Evolutionary conservation across 2,888 invertebrate species (phyloP).

Genomic region (Dascillus cervinus): DNA sequence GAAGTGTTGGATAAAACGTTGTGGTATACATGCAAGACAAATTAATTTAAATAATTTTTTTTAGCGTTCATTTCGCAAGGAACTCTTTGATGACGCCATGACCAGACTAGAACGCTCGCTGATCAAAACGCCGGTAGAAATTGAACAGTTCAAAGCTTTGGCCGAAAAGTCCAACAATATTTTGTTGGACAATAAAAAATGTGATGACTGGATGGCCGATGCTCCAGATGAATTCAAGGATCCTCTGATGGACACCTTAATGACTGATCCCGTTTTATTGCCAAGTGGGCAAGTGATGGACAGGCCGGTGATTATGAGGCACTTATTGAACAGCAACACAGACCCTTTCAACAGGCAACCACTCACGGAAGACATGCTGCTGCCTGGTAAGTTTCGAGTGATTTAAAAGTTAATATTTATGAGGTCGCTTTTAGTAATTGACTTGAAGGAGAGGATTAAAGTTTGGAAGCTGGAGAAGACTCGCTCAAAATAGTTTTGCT

Average conservation of each 20-base stretch:
- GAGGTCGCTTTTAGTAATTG: slow-evolving; percentile 59
- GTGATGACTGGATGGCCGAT: slow-evolving; percentile 89
- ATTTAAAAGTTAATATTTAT: no score
- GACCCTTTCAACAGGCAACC: slow-evolving; percentile 98
- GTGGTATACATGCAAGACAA: no score
- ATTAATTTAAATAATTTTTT: slow-evolving; percentile 22
- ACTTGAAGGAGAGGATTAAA: slow-evolving; percentile 78
- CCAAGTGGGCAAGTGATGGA: slow-evolving; percentile 91
- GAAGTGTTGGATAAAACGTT: no score
- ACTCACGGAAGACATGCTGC: slow-evolving; percentile 87
- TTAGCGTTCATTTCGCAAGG: slow-evolving; percentile 87
- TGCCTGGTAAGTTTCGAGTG: slow-evolving; percentile 62
- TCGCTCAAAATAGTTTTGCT: slow-evolving; percentile 7
- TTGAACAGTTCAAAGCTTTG: slow-evolving; percentile 75
- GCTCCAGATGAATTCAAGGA: slow-evolving; percentile 96
- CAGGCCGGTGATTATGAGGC: slow-evolving; percentile 84
- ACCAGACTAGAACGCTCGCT: slow-evolving; percentile 69
- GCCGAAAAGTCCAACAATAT: slow-evolving; percentile 73
- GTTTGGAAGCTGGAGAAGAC: slow-evolving; percentile 76
- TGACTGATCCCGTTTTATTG: slow-evolving; percentile 90
- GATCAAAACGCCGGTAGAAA: slow-evolving; percentile 79
- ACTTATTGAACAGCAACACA: slow-evolving; percentile 90
- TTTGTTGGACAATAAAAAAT: slow-evolving; percentile 72
- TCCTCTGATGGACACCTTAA: slow-evolving; percentile 94
- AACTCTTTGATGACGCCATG: slow-evolving; percentile 87